Conservation (phyloP, 2,797 vertebrate genomes). For the Sitta carolinensis region DNA sequence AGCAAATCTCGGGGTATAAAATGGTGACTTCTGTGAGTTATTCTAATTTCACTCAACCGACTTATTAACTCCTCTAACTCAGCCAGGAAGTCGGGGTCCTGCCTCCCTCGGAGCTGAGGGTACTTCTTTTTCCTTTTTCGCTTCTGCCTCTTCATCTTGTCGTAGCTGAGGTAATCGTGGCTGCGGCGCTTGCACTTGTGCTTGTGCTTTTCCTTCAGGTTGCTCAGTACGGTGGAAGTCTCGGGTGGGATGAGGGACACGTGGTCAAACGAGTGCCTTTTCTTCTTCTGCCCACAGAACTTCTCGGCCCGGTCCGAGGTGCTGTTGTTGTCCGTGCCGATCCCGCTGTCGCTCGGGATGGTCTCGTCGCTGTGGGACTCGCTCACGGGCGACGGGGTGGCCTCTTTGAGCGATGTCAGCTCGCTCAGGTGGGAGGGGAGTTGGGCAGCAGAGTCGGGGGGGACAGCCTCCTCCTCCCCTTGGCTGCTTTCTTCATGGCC, state of each 20-base stretch:
- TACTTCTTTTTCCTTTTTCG: slow-evolving; percentile 96
- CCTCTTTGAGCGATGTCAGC: slow-evolving; percentile 85
- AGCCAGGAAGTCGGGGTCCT: slow-evolving; percentile 92
- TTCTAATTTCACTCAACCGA: slow-evolving; percentile 88
- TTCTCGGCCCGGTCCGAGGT: slow-evolving; percentile 89
- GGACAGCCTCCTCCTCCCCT: slow-evolving; percentile 80
- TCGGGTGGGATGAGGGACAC: slow-evolving; percentile 78
- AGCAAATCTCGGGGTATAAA: slow-evolving; percentile 90
- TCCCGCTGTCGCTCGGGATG: slow-evolving; percentile 90
- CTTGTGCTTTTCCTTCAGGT: slow-evolving; percentile 93
- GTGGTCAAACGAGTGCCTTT: slow-evolving; percentile 87
- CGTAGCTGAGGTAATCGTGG: slow-evolving; percentile 87
- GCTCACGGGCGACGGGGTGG: slow-evolving; percentile 89
- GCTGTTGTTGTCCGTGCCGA: slow-evolving; percentile 93
- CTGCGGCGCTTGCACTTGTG: slow-evolving; percentile 90
- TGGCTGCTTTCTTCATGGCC: slow-evolving; percentile 89
- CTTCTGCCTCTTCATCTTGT: slow-evolving; percentile 92
- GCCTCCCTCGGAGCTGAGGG: slow-evolving; percentile 87
- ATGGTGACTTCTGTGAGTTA: slow-evolving; percentile 91
- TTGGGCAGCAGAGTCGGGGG: slow-evolving; percentile 85
- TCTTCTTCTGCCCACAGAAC: slow-evolving; percentile 84
- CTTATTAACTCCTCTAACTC: slow-evolving; percentile 91
- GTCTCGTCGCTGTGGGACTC: slow-evolving; percentile 94
- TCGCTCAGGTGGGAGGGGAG: slow-evolving; percentile 89
- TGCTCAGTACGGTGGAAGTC: slow-evolving; percentile 74